These are phyloP conservation scores for Coregonus suidteri DNA, from an alignment of 2,797 vertebrate genomes.

Conservation along the genomic window DNA sequence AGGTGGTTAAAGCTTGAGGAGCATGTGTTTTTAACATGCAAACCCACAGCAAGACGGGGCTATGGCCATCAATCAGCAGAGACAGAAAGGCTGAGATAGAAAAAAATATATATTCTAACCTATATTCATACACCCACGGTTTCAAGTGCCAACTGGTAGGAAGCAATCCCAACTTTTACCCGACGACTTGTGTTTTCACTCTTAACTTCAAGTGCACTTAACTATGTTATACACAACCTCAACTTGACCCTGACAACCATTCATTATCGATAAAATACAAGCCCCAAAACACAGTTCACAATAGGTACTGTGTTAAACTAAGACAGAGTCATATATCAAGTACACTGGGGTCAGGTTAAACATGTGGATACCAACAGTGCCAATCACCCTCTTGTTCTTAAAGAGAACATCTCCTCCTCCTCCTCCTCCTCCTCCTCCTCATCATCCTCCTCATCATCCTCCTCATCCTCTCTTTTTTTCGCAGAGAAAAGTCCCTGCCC, in stretches of 20 bases:
- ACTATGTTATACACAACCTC: constrained; percentile 21
- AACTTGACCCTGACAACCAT: constrained; percentile 25
- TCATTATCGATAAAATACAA: constrained; percentile 17
- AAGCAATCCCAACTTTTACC: no score
- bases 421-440: background rate
- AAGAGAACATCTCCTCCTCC: constrained; percentile 4
- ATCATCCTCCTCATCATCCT: no score
- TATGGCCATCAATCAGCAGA: no score
- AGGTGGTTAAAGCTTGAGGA: no score
- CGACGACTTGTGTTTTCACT: no score
- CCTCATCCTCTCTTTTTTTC: constrained; percentile 30
- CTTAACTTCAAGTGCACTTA: background rate
- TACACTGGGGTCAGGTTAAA: background rate
- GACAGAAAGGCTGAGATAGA: no score
- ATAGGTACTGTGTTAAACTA: background rate
- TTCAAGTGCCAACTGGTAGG: no score
- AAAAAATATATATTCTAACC: no score
- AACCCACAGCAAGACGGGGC: no score
- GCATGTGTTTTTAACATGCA: no score
- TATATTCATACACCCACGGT: no score
- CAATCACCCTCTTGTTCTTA: background rate
- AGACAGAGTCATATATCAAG: background rate
- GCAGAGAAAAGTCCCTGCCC: constrained; percentile 46
- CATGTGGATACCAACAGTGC: constrained; percentile 18
- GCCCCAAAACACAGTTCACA: background rate